These are phyloP conservation scores for Hylaeus anthracinus DNA, from an alignment of 1,140 invertebrate genomes.

Conservation along the genomic window DNA sequence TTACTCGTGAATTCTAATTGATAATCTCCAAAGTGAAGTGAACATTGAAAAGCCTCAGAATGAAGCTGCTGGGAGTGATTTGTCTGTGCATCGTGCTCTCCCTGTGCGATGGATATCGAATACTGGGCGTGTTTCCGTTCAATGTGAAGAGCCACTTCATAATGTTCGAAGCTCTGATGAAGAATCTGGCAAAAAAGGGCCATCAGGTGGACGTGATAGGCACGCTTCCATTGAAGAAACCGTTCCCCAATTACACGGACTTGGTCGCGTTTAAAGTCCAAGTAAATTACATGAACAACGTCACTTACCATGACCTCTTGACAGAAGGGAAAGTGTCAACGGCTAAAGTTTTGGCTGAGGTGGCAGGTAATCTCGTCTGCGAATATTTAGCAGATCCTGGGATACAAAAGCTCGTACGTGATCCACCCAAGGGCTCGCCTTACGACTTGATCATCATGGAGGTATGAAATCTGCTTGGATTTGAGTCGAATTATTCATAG, in stretches of 20 bases:
- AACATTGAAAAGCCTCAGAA: neutral
- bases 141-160: slow-evolving; percentile 82
- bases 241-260: slow-evolving; percentile 81
- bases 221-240: slow-evolving; percentile 78
- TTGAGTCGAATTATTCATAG: neutral
- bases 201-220: slow-evolving; percentile 83
- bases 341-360: neutral
- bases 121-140: slow-evolving; percentile 78
- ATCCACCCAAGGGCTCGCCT: slow-evolving; percentile 53
- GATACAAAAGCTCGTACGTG: slow-evolving; percentile 35
- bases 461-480: slow-evolving; percentile 31
- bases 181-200: slow-evolving; percentile 81
- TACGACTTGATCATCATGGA: slow-evolving; percentile 63
- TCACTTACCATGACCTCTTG: slow-evolving; percentile 43
- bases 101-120: slow-evolving; percentile 61
- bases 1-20: too few relatives aligned
- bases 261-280: slow-evolving; percentile 56
- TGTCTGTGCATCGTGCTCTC: neutral
- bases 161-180: slow-evolving; percentile 81
- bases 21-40: neutral
- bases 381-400: slow-evolving; percentile 13
- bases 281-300: slow-evolving; percentile 59
- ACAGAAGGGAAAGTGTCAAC: fast-evolving
- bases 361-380: slow-evolving; percentile 46
- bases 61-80: slow-evolving; percentile 31